phyloP scores from a whole-genome alignment of 2,797 vertebrate genomes.

The Chaetodon trifasciatus region DNA sequence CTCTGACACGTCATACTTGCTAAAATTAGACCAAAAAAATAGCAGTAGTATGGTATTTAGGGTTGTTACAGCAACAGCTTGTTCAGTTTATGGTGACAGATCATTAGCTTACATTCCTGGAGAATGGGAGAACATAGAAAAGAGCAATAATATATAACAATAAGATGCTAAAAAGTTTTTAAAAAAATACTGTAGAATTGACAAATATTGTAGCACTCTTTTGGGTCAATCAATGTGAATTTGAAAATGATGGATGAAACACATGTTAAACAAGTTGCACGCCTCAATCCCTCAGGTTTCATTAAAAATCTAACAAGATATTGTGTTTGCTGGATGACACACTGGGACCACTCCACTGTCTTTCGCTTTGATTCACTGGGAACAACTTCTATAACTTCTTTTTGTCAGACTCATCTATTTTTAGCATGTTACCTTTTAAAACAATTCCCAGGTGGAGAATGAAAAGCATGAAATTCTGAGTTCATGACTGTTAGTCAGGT shows the following conservation, averaged over 20 bases:
- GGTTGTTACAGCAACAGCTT: not conserved
- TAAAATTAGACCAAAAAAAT: not conserved
- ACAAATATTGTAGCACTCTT: not conserved
- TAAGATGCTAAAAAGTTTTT: too few species aligned
- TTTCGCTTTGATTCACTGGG: not conserved
- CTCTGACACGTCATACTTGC: not conserved
- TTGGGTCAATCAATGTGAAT: not conserved
- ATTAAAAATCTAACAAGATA: conserved; percentile 7
- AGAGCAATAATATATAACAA: too few species aligned
- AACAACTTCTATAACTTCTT: not conserved
- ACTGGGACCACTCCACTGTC: not conserved
- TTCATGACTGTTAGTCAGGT: not conserved
- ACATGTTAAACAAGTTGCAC: not conserved
- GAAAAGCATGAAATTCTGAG: not conserved
- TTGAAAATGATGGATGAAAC: not conserved
- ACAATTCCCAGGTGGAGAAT: not conserved
- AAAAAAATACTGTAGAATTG: too few species aligned
- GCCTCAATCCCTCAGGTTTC: not conserved
- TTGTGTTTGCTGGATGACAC: not conserved
- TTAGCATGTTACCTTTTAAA: not conserved
- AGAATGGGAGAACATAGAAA: not conserved
- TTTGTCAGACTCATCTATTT: not conserved
- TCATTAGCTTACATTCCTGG: not conserved
- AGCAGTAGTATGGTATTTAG: not conserved
- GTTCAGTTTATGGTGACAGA: conserved; percentile 4